Percentiles rank a stretch among this genome's conserved stretches.
Conservation (phyloP, 2,888 invertebrate genomes). For the Pomacea canaliculata region DNA sequence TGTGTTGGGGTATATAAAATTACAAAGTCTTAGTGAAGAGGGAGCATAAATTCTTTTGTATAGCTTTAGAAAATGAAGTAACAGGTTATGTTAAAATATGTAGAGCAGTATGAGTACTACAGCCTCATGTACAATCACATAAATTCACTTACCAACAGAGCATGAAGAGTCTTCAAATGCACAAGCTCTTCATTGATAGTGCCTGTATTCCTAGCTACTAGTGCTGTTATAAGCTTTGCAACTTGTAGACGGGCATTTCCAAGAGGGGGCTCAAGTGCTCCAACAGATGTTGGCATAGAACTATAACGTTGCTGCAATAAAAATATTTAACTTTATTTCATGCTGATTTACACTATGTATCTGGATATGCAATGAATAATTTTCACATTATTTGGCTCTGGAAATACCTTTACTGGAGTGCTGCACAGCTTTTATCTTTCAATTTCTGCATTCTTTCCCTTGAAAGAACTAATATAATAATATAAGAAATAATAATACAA, state of each 20-base stretch:
- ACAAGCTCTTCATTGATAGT: conserved; percentile 79
- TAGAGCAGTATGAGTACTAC: too few species aligned
- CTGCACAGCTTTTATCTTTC: background rate
- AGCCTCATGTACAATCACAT: too few species aligned
- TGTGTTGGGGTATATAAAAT: too few species aligned
- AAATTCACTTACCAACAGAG: conserved; percentile 72
- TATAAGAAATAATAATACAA: too few species aligned
- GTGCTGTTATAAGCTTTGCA: conserved; percentile 82
- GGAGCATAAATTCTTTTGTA: too few species aligned
- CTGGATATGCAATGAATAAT: background rate
- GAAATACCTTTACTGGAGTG: background rate
- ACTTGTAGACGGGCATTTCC: conserved; percentile 86
- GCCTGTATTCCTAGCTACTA: conserved; percentile 80
- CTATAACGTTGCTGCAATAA: conserved; percentile 69
- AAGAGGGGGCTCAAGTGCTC: conserved; percentile 80
- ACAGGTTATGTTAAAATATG: too few species aligned
- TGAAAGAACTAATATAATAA: too few species aligned
- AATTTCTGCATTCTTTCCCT: too few species aligned
- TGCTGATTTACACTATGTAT: too few species aligned
- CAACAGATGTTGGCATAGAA: conserved; percentile 79
- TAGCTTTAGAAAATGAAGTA: too few species aligned
- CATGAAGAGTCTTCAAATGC: conserved; percentile 74
- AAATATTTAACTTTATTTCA: too few species aligned
- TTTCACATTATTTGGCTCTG: background rate
- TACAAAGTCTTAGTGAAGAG: too few species aligned